Evolutionary conservation across 2,888 invertebrate genomes (phyloP).

Genomic region (Sinohyriopsis cumingii): DNA sequence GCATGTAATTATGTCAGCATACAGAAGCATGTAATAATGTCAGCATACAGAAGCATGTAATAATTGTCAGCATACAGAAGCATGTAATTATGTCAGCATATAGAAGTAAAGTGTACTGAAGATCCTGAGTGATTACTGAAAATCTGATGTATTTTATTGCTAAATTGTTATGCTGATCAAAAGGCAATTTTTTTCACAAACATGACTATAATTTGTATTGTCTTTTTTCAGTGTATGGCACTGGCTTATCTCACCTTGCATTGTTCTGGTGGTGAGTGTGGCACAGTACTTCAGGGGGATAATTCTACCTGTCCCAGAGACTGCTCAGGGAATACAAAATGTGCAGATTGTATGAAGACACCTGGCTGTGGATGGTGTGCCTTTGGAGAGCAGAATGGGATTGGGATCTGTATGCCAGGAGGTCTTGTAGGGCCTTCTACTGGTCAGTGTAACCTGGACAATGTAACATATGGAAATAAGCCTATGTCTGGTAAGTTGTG

Average conservation of each 20-base stretch:
- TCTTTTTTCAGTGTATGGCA: slow-evolving; percentile 81
- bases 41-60: too few relatives aligned
- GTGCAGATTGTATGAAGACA: slow-evolving; percentile 88
- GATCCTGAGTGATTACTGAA: too few relatives aligned
- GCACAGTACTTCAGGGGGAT: slow-evolving; percentile 75
- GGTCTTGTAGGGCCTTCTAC: slow-evolving; percentile 77
- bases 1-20: too few relatives aligned
- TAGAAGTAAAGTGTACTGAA: too few relatives aligned
- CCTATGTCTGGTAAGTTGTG: slow-evolving; percentile 39
- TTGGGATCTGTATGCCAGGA: slow-evolving; percentile 90
- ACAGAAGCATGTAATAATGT: too few relatives aligned
- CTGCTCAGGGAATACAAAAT: slow-evolving; percentile 87
- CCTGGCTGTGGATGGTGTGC: slow-evolving; percentile 97
- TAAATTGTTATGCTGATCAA: background rate
- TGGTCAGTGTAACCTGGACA: slow-evolving; percentile 43
- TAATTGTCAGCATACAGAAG: too few relatives aligned
- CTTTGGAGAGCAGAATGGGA: slow-evolving; percentile 73
- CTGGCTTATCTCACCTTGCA: slow-evolving; percentile 89
- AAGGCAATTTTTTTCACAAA: background rate
- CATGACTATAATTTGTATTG: background rate
- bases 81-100: too few relatives aligned
- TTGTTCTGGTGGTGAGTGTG: slow-evolving; percentile 93
- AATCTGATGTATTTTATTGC: too few relatives aligned
- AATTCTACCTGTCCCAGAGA: slow-evolving; percentile 86
- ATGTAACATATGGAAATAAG: slow-evolving; percentile 42